These are phyloP conservation scores for Morpho helenor DNA, from an alignment of 2,888 invertebrate genomes.

Conservation along the genomic window DNA sequence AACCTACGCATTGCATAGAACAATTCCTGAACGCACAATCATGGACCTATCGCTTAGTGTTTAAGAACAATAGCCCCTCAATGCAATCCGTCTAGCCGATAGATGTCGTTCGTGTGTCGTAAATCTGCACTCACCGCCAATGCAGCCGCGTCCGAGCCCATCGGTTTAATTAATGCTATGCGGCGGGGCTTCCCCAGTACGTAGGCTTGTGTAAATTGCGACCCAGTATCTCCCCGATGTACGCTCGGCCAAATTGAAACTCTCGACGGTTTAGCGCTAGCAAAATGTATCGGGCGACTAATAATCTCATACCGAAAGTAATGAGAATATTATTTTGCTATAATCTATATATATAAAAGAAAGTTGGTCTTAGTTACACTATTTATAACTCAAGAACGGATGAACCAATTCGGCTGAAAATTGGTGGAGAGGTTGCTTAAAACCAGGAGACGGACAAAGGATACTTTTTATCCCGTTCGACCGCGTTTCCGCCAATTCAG, in stretches of 20 bases:
- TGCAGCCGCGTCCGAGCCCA: conserved; percentile 71
- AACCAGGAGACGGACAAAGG: no score
- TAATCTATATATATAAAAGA: no score
- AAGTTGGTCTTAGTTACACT: no score
- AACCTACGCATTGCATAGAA: background rate
- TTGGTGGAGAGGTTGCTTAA: no score
- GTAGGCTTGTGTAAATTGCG: background rate
- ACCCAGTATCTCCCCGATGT: background rate
- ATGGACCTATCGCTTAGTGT: conserved; percentile 48
- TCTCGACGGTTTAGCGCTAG: no score
- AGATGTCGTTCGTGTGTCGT: conserved; percentile 75
- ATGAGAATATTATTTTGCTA: no score
- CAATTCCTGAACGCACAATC: conserved; percentile 42
- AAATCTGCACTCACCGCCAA: conserved; percentile 73
- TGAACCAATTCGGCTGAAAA: no score
- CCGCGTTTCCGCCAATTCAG: no score
- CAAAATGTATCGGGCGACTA: no score
- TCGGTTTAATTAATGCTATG: conserved; percentile 75
- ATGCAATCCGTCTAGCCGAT: conserved; percentile 77
- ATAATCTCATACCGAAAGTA: background rate
- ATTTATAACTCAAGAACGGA: no score
- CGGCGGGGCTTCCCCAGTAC: conserved; percentile 49
- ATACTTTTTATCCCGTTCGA: no score
- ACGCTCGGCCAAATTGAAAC: background rate
- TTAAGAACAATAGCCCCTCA: conserved; percentile 74